phyloP scores from a whole-genome alignment of 1,140 invertebrate species.

The Coptotermes formosanus region DNA sequence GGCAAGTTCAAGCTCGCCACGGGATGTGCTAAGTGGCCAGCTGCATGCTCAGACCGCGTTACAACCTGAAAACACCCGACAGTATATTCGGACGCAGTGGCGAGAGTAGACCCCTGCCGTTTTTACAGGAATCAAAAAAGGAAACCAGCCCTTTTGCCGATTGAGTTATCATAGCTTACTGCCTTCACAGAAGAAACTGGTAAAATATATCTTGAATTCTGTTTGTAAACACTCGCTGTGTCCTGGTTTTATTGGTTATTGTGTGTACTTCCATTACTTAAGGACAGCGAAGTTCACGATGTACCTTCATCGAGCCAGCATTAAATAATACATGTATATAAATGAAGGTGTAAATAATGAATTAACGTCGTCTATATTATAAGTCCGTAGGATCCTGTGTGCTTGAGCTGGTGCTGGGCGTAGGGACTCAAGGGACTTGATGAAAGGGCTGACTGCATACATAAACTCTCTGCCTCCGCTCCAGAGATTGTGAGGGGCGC shows the following conservation, averaged over 20 bases:
- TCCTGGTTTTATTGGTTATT: neutral
- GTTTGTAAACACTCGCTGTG: neutral
- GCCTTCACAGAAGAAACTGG: too few relatives aligned
- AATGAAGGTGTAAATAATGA: slow-evolving; percentile 27
- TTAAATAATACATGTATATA: slow-evolving; percentile 26
- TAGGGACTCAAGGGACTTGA: neutral
- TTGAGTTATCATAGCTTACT: too few relatives aligned
- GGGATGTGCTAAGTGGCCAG: too few relatives aligned
- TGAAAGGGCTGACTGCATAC: neutral
- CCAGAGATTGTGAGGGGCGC: neutral
- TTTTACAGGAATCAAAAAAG: too few relatives aligned
- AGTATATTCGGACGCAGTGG: too few relatives aligned
- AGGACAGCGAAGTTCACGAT: neutral
- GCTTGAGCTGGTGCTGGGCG: neutral
- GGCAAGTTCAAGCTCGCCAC: too few relatives aligned
- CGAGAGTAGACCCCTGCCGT: too few relatives aligned
- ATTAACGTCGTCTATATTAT: slow-evolving; percentile 20
- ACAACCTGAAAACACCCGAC: too few relatives aligned
- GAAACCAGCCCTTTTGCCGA: too few relatives aligned
- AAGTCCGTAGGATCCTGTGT: neutral
- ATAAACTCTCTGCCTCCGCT: neutral
- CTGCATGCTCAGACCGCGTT: too few relatives aligned
- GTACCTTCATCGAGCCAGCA: neutral
- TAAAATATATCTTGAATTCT: too few relatives aligned
- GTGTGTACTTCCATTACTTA: neutral